Evolutionary conservation across 2,113 vertebrate genomes (phyloP), one percentile per base, ranked within the genome.

Genomic region (Ammodytes dubius): DNA sequence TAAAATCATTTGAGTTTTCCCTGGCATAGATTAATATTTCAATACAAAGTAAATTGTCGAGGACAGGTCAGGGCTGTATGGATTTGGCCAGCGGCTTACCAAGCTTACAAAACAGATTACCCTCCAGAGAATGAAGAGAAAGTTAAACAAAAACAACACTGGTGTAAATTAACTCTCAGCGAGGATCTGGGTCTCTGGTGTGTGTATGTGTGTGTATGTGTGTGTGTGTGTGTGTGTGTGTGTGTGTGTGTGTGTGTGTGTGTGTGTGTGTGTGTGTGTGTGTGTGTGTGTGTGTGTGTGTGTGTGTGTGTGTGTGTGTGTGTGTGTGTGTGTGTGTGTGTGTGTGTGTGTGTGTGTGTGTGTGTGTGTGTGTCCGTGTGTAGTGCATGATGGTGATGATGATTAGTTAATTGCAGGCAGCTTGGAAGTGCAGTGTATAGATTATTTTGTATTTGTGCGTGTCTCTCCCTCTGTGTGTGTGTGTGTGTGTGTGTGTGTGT

Each of bases 341-440:
- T 63, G 79, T 77, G 81, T 77, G 67, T 78, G 2, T 64, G 58
- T 65, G 35, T 60, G 12, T 27, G 57, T 19, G 47, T 35, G 40
- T 42, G 39, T 53, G 45, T 52, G 67, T 58, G 50, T 58, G 64
- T 0, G 60, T 27, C 27, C 27, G 27, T 27, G 27, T 27, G 27
- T 27, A 27, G 27, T 27, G 27, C 27, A 92, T 92, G 85, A 92
- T 68, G 81, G 85, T 89, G 88, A 94, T 93, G 89, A 89, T 93
- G 93, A 94, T 91, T 93, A 90, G 92, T 91, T 95, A 95, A 95
- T 95, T 95, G 91, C 84, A 93, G 90, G 89, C 91, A 94, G 93
- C 90, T 87, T 92, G 85, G 78, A 85, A 70, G 84, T 90, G 87
- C 68, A 78, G 70, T 88, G 77, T 69, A 58, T 79, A 74, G 65